These are phyloP conservation scores for Lordiphosa collinella DNA, from an alignment of 1,140 invertebrate species.

Conservation along the genomic window DNA sequence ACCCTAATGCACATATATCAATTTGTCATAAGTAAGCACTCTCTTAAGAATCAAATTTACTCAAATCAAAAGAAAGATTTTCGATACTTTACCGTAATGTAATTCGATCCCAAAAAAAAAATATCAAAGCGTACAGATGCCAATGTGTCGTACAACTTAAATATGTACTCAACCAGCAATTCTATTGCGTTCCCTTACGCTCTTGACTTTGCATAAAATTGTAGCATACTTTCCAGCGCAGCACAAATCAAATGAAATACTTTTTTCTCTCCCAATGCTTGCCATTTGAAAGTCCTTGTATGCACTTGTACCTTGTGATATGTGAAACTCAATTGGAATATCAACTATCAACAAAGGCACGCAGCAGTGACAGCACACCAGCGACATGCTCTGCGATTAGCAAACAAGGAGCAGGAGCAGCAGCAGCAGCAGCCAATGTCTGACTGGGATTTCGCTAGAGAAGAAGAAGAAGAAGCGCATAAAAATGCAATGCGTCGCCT, in stretches of 20 bases:
- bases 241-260: not conserved
- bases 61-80: too few relatives aligned
- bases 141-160: too few relatives aligned
- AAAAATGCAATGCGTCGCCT: constrained; percentile 59
- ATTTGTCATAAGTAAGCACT: too few relatives aligned
- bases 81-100: too few relatives aligned
- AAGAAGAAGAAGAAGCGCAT: constrained; percentile 10
- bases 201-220: too few relatives aligned
- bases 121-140: too few relatives aligned
- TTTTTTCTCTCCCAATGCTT: not conserved
- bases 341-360: constrained; percentile 31
- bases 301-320: constrained; percentile 16
- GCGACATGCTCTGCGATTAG: not conserved
- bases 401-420: constrained; percentile 7
- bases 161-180: too few relatives aligned
- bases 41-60: too few relatives aligned
- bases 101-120: too few relatives aligned
- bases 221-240: too few relatives aligned
- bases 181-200: too few relatives aligned
- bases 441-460: constrained; percentile 34
- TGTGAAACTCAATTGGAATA: constrained; percentile 55
- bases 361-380: not conserved
- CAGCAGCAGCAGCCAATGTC: not conserved
- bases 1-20: too few relatives aligned
- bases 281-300: not conserved